phyloP scores from a whole-genome alignment of 2,797 vertebrate genomes.

The Sebastes cheni region DNA sequence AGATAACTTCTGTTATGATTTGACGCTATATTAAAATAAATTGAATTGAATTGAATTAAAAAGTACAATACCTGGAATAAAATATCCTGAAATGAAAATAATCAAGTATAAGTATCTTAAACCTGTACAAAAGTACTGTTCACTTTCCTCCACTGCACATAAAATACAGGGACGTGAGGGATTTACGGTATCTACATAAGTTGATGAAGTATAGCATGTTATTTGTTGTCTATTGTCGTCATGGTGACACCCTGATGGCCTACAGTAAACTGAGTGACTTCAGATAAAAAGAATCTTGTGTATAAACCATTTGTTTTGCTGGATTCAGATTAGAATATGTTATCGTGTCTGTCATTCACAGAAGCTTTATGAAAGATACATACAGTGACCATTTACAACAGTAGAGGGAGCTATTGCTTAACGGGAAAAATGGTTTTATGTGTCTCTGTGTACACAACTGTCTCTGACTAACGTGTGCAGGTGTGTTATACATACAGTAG shows the following conservation, averaged over 20 bases:
- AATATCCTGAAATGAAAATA: not conserved
- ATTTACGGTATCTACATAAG: not conserved
- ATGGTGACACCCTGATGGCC: not conserved
- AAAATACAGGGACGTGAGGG: not conserved
- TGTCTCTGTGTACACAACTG: not conserved
- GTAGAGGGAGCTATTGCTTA: slow-evolving; percentile 62
- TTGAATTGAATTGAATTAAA: not conserved
- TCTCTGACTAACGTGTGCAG: not conserved
- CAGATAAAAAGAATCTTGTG: not conserved
- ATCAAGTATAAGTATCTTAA: not conserved
- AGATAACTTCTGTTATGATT: no score
- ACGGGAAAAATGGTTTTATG: not conserved
- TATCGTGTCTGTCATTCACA: not conserved
- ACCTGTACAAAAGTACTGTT: not conserved
- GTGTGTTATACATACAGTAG: not conserved
- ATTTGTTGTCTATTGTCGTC: not conserved
- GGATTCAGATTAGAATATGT: not conserved
- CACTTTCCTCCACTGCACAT: no score
- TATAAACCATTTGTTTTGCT: not conserved
- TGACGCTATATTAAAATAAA: no score
- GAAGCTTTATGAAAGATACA: not conserved
- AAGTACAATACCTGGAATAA: not conserved
- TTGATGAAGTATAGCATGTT: not conserved
- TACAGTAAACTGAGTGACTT: not conserved
- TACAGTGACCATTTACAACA: slow-evolving; percentile 23